Evolutionary conservation across 2,113 vertebrate genomes (phyloP).

Genomic region (Taxidea taxus): DNA sequence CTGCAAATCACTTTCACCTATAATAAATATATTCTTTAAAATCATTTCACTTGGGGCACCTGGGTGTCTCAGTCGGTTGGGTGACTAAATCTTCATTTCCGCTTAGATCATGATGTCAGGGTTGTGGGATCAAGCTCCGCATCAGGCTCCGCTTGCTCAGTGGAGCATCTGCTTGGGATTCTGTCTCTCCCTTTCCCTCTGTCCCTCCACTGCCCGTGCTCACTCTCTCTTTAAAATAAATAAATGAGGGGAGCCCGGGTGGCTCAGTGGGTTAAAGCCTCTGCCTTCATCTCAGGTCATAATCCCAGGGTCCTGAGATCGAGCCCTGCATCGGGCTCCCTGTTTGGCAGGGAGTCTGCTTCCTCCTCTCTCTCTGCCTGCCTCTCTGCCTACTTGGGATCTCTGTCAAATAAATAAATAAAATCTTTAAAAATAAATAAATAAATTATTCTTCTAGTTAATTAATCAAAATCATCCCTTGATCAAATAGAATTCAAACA

Average conservation of each 20-base stretch:
- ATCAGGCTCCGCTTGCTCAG: accelerated
- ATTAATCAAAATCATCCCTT: background rate
- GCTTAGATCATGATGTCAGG: background rate
- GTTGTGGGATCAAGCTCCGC: no score
- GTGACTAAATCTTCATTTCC: background rate
- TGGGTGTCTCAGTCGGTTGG: background rate
- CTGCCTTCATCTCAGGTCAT: no score
- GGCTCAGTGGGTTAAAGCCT: no score
- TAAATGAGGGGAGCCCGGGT: no score
- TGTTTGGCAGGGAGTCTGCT: no score
- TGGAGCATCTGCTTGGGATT: background rate
- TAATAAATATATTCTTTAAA: background rate
- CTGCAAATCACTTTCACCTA: background rate
- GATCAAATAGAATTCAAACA: background rate
- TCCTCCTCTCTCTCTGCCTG: no score
- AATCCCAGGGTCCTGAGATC: no score
- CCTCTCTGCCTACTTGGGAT: no score
- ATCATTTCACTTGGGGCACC: background rate
- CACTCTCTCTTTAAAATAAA: background rate
- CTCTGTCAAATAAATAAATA: no score
- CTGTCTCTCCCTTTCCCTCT: background rate
- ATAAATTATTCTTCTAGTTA: background rate
- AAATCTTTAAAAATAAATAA: no score
- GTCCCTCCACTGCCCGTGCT: background rate
- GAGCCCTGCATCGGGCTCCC: no score